Percentiles rank a stretch among this genome's conserved stretches.
Evolutionary conservation across 1,140 invertebrate species (phyloP).

Genomic region (Leucophenga varia): DNA sequence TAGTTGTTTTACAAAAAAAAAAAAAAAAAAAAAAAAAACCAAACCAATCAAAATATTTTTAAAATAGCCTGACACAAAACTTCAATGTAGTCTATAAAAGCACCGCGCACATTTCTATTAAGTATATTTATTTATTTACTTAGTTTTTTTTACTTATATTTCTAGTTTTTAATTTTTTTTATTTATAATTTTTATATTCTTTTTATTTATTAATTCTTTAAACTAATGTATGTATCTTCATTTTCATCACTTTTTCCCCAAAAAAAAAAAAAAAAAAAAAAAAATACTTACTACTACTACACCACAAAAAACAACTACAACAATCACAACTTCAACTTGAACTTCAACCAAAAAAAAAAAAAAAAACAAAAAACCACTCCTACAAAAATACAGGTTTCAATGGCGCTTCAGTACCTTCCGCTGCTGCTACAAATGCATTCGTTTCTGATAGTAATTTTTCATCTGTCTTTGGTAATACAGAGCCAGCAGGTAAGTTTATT

Average conservation of each 20-base stretch:
- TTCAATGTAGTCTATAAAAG: too few relatives aligned
- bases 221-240: slow-evolving; percentile 50
- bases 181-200: slow-evolving; percentile 16
- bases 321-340: slow-evolving; percentile 1
- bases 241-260: slow-evolving; percentile 43
- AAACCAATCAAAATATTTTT: too few relatives aligned
- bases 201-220: slow-evolving; percentile 40
- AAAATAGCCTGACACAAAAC: too few relatives aligned
- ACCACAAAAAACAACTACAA: slow-evolving; percentile 21
- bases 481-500: slow-evolving; percentile 68
- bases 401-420: slow-evolving; percentile 59
- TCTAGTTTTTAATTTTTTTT: slow-evolving; percentile 20
- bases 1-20: slow-evolving; percentile 5
- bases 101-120: too few relatives aligned
- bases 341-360: too few relatives aligned
- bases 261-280: slow-evolving; percentile 23
- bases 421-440: slow-evolving; percentile 73
- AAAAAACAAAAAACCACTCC: slow-evolving; percentile 19
- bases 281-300: slow-evolving; percentile 14
- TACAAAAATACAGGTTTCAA: slow-evolving; percentile 55
- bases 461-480: slow-evolving; percentile 78
- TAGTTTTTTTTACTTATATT: too few relatives aligned
- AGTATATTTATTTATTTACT: too few relatives aligned
- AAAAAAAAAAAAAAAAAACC: too few relatives aligned
- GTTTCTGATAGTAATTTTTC: slow-evolving; percentile 83